phyloP scores from a whole-genome alignment of 2,797 vertebrate genomes.

The Gadopsis bispinosus region DNA sequence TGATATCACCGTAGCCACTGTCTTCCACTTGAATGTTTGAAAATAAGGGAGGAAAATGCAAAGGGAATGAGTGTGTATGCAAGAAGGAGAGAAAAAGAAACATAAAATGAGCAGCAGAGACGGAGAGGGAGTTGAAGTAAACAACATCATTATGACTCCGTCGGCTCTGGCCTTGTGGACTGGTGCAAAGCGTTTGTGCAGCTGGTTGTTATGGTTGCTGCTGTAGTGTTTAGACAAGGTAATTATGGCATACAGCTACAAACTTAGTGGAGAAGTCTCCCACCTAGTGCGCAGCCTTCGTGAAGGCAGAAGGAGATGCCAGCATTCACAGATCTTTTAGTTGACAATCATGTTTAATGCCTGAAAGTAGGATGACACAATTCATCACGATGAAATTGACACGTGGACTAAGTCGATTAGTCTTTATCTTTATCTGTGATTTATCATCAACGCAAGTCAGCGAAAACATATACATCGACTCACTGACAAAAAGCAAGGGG shows the following conservation, averaged over 20 bases:
- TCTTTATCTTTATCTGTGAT: background rate
- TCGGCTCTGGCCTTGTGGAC: slow-evolving; percentile 62
- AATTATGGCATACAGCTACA: slow-evolving; percentile 66
- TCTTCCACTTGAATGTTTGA: slow-evolving; percentile 60
- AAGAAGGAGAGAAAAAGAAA: slow-evolving; percentile 38
- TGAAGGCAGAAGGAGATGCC: slow-evolving; percentile 37
- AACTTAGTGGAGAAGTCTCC: slow-evolving; percentile 57
- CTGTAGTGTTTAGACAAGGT: slow-evolving; percentile 68
- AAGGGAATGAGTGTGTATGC: slow-evolving; percentile 45
- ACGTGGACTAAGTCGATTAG: too few relatives aligned
- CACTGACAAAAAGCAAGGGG: slow-evolving; percentile 14
- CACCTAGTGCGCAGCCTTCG: slow-evolving; percentile 46
- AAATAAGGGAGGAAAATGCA: slow-evolving; percentile 57
- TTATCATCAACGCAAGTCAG: slow-evolving; percentile 30
- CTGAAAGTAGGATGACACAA: slow-evolving; percentile 35
- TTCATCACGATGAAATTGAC: slow-evolving; percentile 20
- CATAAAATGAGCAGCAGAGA: slow-evolving; percentile 46
- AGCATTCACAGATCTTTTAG: slow-evolving; percentile 31
- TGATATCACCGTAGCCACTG: slow-evolving; percentile 41
- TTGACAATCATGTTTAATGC: slow-evolving; percentile 53
- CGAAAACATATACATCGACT: background rate
- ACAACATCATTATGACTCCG: slow-evolving; percentile 70
- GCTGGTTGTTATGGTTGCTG: slow-evolving; percentile 62
- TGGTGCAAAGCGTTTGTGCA: slow-evolving; percentile 65
- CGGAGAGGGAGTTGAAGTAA: slow-evolving; percentile 57